Evolutionary conservation across 2,797 vertebrate genomes (phyloP), one percentile per base, ranked within the genome.

Genomic region (Luscinia megarhynchos): DNA sequence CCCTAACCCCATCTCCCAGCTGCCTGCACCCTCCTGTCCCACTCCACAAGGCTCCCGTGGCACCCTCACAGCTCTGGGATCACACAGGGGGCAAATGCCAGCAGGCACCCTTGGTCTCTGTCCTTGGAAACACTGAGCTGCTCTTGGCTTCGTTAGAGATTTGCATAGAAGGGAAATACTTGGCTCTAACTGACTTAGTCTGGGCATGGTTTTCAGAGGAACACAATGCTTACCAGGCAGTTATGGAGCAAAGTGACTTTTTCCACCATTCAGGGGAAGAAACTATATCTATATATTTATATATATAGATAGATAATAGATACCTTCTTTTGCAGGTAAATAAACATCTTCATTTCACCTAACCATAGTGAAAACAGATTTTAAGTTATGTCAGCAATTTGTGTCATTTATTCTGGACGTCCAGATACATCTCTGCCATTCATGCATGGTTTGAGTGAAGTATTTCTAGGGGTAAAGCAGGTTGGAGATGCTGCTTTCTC

Each of bases 21-120:
- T 62, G 32, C 26, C 26, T 55, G 61, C 18, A 55, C 24, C 34
- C 45, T 77, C 40, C 45, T 88, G 21, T 74, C 41, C 82, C 1
- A 2, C 40, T 32, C 22, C 41, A 40, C 24, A 1, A 0, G 1
- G 24, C 62, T 72, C 20, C 45, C 0, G 0, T 11, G 64, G 41
- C 63, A 72, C 45, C 43, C 34, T 70, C 43, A 40, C 9, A 7
- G 34, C 58, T 87, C 68, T 43, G 40, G 57, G 58, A 70, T 29
- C 38, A 41, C 2, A 15, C 34, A 54, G 66, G 68, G 41, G 32
- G 10, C n/a, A 38, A 64, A 18, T 0, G 27, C 54, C 40, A 51
- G 34, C 5, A 62, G 55, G 11, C 16, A 38, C 20, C 72, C 63
- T 57, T 46, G 51, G 8, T 72, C 15, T 81, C 26, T 55, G 40